A percentile compares a stretch with the other conserved stretches of the same genome.
These are phyloP conservation scores for Salvelinus alpinus DNA, from an alignment of 2,113 vertebrate genomes.

Conservation along the genomic window DNA sequence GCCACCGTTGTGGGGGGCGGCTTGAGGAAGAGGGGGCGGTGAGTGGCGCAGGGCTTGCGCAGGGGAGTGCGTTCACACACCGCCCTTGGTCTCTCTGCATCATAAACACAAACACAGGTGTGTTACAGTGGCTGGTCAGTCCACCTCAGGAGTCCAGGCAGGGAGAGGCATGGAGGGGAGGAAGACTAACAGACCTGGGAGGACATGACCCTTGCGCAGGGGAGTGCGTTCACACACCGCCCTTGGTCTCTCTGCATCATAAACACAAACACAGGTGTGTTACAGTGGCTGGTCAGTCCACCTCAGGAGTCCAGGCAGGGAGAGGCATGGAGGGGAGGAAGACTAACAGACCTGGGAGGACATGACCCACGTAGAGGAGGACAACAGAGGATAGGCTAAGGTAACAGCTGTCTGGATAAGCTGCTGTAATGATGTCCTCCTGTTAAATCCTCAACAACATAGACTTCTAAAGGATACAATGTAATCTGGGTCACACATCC, in stretches of 20 bases:
- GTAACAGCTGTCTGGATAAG: too few relatives aligned
- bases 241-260: slow-evolving; percentile 64
- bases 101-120: slow-evolving; percentile 25
- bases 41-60: slow-evolving; percentile 50
- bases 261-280: slow-evolving; percentile 14
- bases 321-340: too few relatives aligned
- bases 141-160: neutral
- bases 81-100: slow-evolving; percentile 63
- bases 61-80: slow-evolving; percentile 42
- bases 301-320: too few relatives aligned
- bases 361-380: slow-evolving; percentile 8
- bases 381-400: slow-evolving; percentile 10
- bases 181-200: too few relatives aligned
- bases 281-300: neutral
- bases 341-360: too few relatives aligned
- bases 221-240: slow-evolving; percentile 40
- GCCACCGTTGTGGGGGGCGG: slow-evolving; percentile 75
- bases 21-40: slow-evolving; percentile 60
- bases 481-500: too few relatives aligned
- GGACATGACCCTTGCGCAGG: too few relatives aligned
- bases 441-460: too few relatives aligned
- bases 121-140: neutral
- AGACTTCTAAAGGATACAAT: too few relatives aligned
- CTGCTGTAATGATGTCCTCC: too few relatives aligned
- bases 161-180: too few relatives aligned